Evolutionary conservation across 2,888 invertebrate species (phyloP).

Genomic region (Actias luna): DNA sequence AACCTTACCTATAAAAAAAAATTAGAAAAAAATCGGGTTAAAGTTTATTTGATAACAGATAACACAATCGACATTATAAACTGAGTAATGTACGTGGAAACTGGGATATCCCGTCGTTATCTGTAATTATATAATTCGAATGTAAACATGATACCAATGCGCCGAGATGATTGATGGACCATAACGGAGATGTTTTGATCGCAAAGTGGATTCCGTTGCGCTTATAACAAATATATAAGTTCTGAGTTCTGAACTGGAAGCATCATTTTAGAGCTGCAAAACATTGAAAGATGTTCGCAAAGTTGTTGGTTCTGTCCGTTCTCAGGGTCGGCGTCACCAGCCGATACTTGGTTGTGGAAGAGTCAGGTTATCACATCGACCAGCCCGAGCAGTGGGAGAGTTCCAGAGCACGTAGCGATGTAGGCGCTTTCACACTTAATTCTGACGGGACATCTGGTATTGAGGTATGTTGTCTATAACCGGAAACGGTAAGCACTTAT

Average conservation of each 20-base stretch:
- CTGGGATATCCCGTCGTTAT: too few relatives aligned
- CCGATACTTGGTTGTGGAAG: neutral
- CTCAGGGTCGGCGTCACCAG: neutral
- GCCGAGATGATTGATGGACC: too few relatives aligned
- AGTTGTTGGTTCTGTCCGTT: neutral
- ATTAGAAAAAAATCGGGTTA: too few relatives aligned
- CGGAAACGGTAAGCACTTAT: constrained; percentile 22
- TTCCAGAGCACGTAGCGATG: neutral
- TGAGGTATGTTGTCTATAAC: constrained; percentile 22
- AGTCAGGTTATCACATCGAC: neutral
- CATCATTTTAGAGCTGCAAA: neutral
- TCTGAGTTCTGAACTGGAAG: neutral
- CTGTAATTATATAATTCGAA: too few relatives aligned
- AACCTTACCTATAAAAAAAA: too few relatives aligned
- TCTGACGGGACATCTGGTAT: constrained; percentile 12
- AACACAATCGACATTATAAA: too few relatives aligned
- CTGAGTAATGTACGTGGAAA: too few relatives aligned
- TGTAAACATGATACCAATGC: too few relatives aligned
- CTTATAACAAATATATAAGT: neutral
- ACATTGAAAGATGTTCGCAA: neutral
- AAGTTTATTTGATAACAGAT: too few relatives aligned
- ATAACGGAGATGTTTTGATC: neutral
- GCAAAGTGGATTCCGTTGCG: neutral
- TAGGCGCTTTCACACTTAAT: constrained; percentile 5
- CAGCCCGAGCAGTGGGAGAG: neutral